phyloP scores from a whole-genome alignment of 2,797 vertebrate genomes.

The Mus minutoides region DNA sequence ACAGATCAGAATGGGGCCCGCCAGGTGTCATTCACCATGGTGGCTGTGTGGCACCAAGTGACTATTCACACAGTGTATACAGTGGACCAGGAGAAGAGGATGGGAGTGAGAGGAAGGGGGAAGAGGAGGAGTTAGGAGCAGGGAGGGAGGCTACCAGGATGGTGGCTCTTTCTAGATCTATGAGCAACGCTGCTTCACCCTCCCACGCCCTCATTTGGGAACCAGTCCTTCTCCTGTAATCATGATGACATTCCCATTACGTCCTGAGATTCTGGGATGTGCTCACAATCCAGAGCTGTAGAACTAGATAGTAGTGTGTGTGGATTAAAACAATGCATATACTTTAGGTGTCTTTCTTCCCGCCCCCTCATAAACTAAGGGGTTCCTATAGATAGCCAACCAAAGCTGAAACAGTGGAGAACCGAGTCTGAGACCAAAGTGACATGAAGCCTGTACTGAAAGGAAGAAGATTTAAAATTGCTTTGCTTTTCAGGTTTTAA shows the following conservation, averaged over 20 bases:
- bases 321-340: not conserved
- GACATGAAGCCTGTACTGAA: not conserved
- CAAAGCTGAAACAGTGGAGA: not conserved
- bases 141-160: not conserved
- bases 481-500: conserved; percentile 1
- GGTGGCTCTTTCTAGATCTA: not conserved
- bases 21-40: not conserved
- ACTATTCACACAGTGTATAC: not conserved
- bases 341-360: not conserved
- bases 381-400: not conserved
- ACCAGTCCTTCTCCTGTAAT: not conserved
- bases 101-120: not conserved
- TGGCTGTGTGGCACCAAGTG: not conserved
- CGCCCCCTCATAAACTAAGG: not conserved
- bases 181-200: not conserved
- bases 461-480: not conserved
- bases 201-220: not conserved
- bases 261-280: not conserved
- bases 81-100: not conserved
- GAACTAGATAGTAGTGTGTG: not conserved
- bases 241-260: not conserved
- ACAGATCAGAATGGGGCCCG: not conserved
- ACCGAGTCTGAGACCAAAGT: not conserved
- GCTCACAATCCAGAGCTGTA: not conserved
- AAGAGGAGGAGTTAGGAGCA: not conserved